phyloP scores from a whole-genome alignment of 1,140 invertebrate genomes.

The Trialeurodes vaporariorum region DNA sequence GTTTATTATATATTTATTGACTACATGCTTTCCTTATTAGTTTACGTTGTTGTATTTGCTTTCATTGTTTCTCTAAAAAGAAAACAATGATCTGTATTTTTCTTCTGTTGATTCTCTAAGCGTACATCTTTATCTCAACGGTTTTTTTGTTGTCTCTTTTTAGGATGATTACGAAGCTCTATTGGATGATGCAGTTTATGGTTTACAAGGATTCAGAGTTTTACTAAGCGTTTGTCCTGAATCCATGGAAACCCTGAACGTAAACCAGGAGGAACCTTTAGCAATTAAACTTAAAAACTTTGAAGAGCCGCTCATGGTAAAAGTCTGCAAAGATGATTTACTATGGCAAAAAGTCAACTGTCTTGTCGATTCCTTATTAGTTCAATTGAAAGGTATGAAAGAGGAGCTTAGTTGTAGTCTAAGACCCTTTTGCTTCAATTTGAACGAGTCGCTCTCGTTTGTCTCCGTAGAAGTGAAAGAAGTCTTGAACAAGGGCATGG shows the following conservation, averaged over 20 bases:
- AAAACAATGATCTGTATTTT: too few species aligned
- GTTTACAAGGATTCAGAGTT: constrained; percentile 45
- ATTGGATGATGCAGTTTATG: constrained; percentile 37
- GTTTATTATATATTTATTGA: too few species aligned
- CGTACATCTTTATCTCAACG: not conserved
- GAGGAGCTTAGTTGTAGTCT: not conserved
- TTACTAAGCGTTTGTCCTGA: constrained; percentile 46
- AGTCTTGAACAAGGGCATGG: not conserved
- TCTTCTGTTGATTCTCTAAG: too few species aligned
- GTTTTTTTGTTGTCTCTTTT: constrained; percentile 9
- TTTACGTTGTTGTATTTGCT: too few species aligned
- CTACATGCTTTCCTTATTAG: too few species aligned
- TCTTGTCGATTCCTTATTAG: not conserved
- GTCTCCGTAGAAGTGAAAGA: not conserved
- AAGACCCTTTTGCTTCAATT: not conserved
- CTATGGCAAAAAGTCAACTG: constrained; percentile 34
- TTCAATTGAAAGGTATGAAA: not conserved
- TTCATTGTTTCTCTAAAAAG: too few species aligned
- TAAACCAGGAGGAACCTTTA: not conserved
- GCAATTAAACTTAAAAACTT: constrained; percentile 22
- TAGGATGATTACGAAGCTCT: constrained; percentile 36
- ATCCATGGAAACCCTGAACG: constrained; percentile 12
- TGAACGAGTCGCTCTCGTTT: not conserved
- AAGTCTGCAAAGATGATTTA: constrained; percentile 38
- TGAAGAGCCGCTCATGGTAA: constrained; percentile 35